Evolutionary conservation across 1,140 invertebrate genomes (phyloP), one percentile per base, ranked within the genome.

Genomic region (Penaeus indicus): DNA sequence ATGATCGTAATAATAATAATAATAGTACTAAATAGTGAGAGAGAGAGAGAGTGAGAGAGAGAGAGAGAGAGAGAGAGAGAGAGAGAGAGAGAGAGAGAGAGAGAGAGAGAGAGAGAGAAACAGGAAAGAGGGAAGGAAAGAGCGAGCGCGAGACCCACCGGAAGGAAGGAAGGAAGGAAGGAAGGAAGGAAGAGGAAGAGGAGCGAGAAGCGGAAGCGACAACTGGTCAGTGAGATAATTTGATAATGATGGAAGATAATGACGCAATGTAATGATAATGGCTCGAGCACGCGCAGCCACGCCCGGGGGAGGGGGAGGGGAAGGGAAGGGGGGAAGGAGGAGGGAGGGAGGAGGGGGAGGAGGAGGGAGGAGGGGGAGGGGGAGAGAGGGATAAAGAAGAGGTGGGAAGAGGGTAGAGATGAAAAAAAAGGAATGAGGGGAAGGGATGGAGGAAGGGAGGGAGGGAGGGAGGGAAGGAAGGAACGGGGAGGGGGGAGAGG

Each of bases 201-300:
- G 61, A 69, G 62, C 72, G 85, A 87, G 75, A 64, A 87, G 77
- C 62, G 85, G 85, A 81, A 89, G 81, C 69, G 69, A 64, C 25
- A 89, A 80, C 77, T 84, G 83, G 83, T 80, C 77, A 89, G 83
- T 47, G 88, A 80, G 88, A 89, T 84, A 85, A 85, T 81, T 72
- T n/a, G 83, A 89, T 64, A 38, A 84, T 85, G 64, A 81, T 81
- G 84, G 63, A 80, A 54, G 88, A 64, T 85, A 89, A 89, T 87
- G 85, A 72, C n/a, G 77, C 77, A 69, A 80, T 61, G 78, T 87
- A 81, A 87, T 87, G 85, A 69, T 54, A 27, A 79, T 75, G 84
- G 67, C 60, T 67, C 78, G 38, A 25, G 78, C 85, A 69, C 78
- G 75, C 38, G 77, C 62, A 54, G 32, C 62, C 85, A 86, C 75